Evolutionary conservation across 2,797 vertebrate genomes (phyloP).

Genomic region (Urosaurus nigricauda): DNA sequence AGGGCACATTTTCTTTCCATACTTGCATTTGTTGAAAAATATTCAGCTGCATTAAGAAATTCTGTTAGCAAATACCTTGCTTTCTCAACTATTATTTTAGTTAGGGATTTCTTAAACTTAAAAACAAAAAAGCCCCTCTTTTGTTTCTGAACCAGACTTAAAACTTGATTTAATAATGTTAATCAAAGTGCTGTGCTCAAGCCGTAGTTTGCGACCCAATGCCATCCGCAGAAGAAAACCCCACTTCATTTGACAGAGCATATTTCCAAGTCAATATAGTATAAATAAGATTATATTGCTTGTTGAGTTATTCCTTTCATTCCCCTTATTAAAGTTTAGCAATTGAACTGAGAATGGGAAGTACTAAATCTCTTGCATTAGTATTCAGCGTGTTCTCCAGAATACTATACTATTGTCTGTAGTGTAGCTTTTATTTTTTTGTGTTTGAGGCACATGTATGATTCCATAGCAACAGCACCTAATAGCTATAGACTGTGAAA

Average conservation of each 20-base stretch:
- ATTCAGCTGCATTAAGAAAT: slow-evolving; percentile 9
- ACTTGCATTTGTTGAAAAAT: slow-evolving; percentile 13
- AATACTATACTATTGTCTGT: slow-evolving; percentile 35
- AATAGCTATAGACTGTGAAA: slow-evolving; percentile 28
- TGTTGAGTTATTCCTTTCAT: slow-evolving; percentile 35
- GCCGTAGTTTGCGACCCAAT: no score
- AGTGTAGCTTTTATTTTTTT: slow-evolving; percentile 38
- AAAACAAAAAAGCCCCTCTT: accelerated
- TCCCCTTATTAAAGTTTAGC: neutral
- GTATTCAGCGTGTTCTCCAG: neutral
- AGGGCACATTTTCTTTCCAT: neutral
- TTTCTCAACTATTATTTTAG: neutral
- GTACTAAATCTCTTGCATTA: slow-evolving; percentile 6
- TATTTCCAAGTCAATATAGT: neutral
- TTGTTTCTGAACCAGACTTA: slow-evolving; percentile 22
- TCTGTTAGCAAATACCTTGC: neutral
- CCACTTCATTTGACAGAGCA: neutral
- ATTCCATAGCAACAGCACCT: slow-evolving; percentile 58
- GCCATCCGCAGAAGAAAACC: neutral
- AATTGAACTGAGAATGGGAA: slow-evolving; percentile 22
- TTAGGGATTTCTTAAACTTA: slow-evolving; percentile 35
- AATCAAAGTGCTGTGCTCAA: slow-evolving; percentile 42
- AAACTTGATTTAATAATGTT: slow-evolving; percentile 44
- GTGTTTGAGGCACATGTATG: slow-evolving; percentile 47
- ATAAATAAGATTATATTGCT: neutral